These are phyloP conservation scores for Thelaira solivaga DNA, from an alignment of 2,888 invertebrate species.

Conservation along the genomic window DNA sequence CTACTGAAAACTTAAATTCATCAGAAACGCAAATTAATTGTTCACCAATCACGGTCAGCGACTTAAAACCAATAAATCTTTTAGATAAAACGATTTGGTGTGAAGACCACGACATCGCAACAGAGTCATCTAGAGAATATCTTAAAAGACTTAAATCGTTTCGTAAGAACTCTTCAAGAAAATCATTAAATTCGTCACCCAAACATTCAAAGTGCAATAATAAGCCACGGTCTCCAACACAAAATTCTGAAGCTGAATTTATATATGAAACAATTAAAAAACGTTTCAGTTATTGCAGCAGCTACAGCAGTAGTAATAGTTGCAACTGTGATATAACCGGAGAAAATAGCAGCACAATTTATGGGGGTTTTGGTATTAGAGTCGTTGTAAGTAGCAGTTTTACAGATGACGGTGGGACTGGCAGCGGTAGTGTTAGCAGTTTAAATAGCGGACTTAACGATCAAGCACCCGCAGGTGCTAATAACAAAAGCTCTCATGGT, in stretches of 20 bases:
- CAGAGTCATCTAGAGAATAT: conserved; percentile 11
- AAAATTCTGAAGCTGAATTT: conserved; percentile 29
- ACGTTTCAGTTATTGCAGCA: conserved; percentile 62
- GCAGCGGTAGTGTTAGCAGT: conserved; percentile 38
- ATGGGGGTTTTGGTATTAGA: conserved; percentile 69
- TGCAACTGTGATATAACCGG: conserved; percentile 75
- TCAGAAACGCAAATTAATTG: neutral
- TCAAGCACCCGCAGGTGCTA: neutral
- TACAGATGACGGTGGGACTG: conserved; percentile 68
- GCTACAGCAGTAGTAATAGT: conserved; percentile 73
- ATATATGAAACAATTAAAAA: conserved; percentile 17
- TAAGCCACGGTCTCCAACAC: conserved; percentile 13
- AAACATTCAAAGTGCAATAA: conserved; percentile 19
- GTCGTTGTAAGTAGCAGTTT: conserved; percentile 71
- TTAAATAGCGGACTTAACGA: conserved; percentile 12
- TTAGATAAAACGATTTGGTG: neutral
- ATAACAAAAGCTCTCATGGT: neutral
- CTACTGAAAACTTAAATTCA: neutral
- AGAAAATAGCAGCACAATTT: conserved; percentile 71
- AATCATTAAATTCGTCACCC: conserved; percentile 10
- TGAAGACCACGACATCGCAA: neutral
- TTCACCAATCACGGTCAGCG: too few species aligned
- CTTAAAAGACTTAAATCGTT: conserved; percentile 16
- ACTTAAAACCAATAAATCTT: neutral
- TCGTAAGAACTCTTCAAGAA: conserved; percentile 12